Evolutionary conservation across 2,113 vertebrate species (phyloP).

Genomic region (Stigmatopora argus): DNA sequence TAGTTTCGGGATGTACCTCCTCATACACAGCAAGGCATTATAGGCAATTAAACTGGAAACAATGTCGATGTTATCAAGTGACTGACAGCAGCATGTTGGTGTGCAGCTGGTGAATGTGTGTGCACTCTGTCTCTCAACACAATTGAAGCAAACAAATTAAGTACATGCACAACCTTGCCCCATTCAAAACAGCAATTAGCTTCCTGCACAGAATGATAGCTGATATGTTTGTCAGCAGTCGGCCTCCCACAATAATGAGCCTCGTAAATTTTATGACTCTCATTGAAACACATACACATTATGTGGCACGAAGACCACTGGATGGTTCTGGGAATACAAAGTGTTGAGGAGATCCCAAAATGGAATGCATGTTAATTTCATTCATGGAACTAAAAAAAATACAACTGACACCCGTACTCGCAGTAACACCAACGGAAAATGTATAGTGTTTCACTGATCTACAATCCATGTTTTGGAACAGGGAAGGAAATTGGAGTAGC

Average conservation of each 20-base stretch:
- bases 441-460: no score
- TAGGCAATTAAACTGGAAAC: slow-evolving; percentile 38
- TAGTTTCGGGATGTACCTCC: slow-evolving; percentile 29
- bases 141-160: slow-evolving; percentile 32
- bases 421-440: no score
- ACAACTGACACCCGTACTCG: not conserved
- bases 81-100: slow-evolving; percentile 6
- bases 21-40: slow-evolving; percentile 18
- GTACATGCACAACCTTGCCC: slow-evolving; percentile 23
- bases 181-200: slow-evolving; percentile 50
- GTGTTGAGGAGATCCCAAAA: not conserved
- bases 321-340: not conserved
- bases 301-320: not conserved
- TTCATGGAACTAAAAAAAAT: not conserved
- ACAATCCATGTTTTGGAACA: no score
- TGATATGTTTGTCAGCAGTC: not conserved
- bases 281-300: not conserved
- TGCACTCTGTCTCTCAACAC: slow-evolving; percentile 19
- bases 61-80: slow-evolving; percentile 33
- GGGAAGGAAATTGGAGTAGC: no score
- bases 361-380: not conserved
- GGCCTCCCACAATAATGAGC: slow-evolving; percentile 18
- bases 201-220: slow-evolving; percentile 9
- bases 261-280: slow-evolving; percentile 23
- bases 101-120: slow-evolving; percentile 1